Evolutionary conservation across 2,888 invertebrate genomes (phyloP).

Genomic region (Margaritifera margaritifera): DNA sequence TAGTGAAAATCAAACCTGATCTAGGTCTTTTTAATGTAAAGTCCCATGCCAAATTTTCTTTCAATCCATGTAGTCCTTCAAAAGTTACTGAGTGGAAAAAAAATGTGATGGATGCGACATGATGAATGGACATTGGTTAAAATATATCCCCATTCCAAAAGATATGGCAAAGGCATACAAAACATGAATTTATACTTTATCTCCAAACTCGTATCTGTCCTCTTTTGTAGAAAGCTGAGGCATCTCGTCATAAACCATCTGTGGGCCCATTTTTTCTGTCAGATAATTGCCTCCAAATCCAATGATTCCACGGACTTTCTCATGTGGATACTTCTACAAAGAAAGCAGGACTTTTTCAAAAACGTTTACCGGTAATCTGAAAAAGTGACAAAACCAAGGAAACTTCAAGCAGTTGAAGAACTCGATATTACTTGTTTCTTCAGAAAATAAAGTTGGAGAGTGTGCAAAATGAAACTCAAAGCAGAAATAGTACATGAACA

Average conservation of each 20-base stretch:
- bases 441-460: too few species aligned
- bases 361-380: too few species aligned
- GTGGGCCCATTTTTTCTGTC: conserved; percentile 30
- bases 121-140: not conserved
- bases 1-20: too few species aligned
- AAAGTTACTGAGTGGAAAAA: too few species aligned
- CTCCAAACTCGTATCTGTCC: conserved; percentile 38
- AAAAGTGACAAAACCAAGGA: too few species aligned
- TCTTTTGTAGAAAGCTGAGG: conserved; percentile 40
- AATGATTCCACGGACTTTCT: conserved; percentile 39
- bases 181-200: conserved; percentile 37
- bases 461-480: not conserved
- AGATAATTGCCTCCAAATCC: conserved; percentile 42
- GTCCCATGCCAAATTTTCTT: too few species aligned
- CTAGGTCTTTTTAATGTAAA: too few species aligned
- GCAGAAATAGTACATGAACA: too few species aligned
- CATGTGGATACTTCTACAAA: conserved; percentile 31
- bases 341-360: not conserved
- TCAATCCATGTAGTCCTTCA: too few species aligned
- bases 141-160: not conserved
- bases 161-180: not conserved
- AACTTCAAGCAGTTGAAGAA: too few species aligned
- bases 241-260: conserved; percentile 29
- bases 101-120: not conserved
- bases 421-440: too few species aligned